Percentiles rank a stretch among this genome's conserved stretches.
phyloP scores from a whole-genome alignment of 1,140 invertebrate genomes.

The Drosophila orena region DNA sequence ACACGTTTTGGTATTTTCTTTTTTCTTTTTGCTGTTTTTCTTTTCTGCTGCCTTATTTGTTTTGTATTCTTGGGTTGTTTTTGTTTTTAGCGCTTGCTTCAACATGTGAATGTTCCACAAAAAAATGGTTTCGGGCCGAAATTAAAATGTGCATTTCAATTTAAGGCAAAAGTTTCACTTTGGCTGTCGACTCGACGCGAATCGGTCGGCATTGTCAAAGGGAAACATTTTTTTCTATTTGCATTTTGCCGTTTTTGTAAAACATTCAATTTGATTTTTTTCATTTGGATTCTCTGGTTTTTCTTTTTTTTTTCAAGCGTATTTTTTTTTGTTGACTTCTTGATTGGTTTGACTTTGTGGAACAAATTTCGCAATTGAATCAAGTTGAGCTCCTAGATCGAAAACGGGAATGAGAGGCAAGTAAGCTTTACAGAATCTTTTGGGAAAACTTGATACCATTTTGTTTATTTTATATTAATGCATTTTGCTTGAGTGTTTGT shows the following conservation, averaged over 20 bases:
- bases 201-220: slow-evolving; percentile 53
- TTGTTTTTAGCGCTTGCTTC: slow-evolving; percentile 81
- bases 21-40: slow-evolving; percentile 37
- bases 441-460: slow-evolving; percentile 85
- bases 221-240: slow-evolving; percentile 57
- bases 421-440: slow-evolving; percentile 85
- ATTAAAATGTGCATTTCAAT: slow-evolving; percentile 78
- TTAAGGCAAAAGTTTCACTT: slow-evolving; percentile 67
- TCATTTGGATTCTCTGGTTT: slow-evolving; percentile 30
- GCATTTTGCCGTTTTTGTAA: slow-evolving; percentile 75
- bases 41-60: slow-evolving; percentile 34
- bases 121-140: slow-evolving; percentile 67
- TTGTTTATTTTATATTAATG: slow-evolving; percentile 61
- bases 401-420: slow-evolving; percentile 85
- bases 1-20: slow-evolving; percentile 51
- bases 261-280: slow-evolving; percentile 73
- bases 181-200: slow-evolving; percentile 39
- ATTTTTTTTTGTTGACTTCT: slow-evolving; percentile 46
- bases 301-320: slow-evolving; percentile 32
- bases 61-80: slow-evolving; percentile 37
- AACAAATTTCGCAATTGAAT: slow-evolving; percentile 85
- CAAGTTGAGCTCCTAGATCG: slow-evolving; percentile 85
- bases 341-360: slow-evolving; percentile 73
- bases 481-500: slow-evolving; percentile 47
- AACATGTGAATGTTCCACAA: slow-evolving; percentile 85